phyloP scores from a whole-genome alignment of 2,113 vertebrate genomes.

The Carettochelys insculpta region DNA sequence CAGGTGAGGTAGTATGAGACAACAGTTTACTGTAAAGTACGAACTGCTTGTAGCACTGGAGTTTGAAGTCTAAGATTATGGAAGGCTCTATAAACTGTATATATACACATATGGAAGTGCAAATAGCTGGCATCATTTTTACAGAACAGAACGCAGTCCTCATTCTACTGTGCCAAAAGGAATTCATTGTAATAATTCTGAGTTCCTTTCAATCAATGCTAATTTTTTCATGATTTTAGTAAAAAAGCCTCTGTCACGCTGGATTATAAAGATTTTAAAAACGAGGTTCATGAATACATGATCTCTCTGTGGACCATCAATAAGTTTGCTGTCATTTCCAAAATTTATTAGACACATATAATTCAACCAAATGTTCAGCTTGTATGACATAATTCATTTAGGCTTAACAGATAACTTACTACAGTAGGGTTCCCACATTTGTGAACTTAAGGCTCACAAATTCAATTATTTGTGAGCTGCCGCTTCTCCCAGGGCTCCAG shows the following conservation, averaged over 20 bases:
- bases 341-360: neutral
- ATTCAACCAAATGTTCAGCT: neutral
- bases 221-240: neutral
- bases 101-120: neutral
- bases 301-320: neutral
- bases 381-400: neutral
- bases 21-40: conserved; percentile 19
- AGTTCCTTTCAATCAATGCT: neutral
- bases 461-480: too few relatives aligned
- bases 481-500: too few relatives aligned
- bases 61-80: neutral
- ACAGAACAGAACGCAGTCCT: neutral
- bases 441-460: too few relatives aligned
- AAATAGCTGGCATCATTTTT: neutral
- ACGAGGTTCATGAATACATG: neutral
- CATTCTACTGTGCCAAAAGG: neutral
- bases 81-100: neutral
- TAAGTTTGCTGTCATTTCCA: neutral
- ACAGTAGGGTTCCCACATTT: too few relatives aligned
- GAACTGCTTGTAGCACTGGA: neutral
- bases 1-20: conserved; percentile 12
- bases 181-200: neutral
- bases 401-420: neutral
- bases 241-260: neutral
- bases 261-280: neutral